Evolutionary conservation across 2,797 vertebrate species (phyloP).

Genomic region (Enteromius argenteus): DNA sequence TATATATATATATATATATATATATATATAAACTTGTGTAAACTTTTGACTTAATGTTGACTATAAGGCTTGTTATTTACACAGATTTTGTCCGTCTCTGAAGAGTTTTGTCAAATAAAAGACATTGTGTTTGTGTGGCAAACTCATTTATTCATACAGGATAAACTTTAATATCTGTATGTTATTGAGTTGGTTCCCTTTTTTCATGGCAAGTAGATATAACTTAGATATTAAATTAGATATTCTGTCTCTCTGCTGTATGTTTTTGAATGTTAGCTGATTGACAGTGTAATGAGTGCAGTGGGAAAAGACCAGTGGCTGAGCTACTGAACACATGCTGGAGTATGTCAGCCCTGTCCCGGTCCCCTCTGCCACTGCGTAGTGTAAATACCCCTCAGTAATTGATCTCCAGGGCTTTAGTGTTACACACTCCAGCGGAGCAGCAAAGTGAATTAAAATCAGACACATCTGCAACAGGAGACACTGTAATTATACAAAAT

Average conservation of each 20-base stretch:
- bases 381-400: conserved; percentile 78
- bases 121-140: neutral
- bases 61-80: neutral
- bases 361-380: conserved; percentile 52
- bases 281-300: conserved; percentile 2
- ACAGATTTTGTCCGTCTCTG: conserved; percentile 33
- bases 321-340: conserved; percentile 27
- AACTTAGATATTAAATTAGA: neutral
- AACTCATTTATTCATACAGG: neutral
- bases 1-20: neutral
- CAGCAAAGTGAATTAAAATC: conserved; percentile 71
- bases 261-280: neutral
- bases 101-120: conserved; percentile 30
- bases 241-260: neutral
- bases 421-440: conserved; percentile 67
- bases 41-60: neutral
- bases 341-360: conserved; percentile 47
- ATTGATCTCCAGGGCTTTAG: conserved; percentile 76
- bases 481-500: conserved; percentile 69
- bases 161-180: neutral
- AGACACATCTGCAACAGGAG: conserved; percentile 70
- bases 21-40: neutral
- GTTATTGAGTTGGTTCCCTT: neutral
- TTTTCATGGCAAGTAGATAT: neutral
- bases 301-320: conserved; percentile 14